These are phyloP conservation scores for Holothuria leucospilota DNA, from an alignment of 53 echinoderm and acorn worm genomes.

Conservation along the genomic window DNA sequence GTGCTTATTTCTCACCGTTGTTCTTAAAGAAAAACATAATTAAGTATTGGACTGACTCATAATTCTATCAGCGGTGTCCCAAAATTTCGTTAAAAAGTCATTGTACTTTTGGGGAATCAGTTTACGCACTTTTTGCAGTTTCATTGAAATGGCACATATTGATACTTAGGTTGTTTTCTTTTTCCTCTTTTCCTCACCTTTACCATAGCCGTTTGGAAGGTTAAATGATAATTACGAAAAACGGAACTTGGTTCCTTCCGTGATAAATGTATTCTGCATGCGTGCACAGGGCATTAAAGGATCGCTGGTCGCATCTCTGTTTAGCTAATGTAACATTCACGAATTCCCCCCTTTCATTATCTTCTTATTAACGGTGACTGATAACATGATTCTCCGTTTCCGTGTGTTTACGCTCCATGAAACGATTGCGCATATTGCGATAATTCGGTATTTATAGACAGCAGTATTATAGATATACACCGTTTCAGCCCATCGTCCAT, in stretches of 20 bases:
- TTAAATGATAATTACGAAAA: constrained; percentile 19
- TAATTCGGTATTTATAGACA: constrained; percentile 17
- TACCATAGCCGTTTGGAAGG: not conserved
- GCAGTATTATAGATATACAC: too few species aligned
- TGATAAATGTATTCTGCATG: constrained; percentile 38
- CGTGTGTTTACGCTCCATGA: constrained; percentile 38
- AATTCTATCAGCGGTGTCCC: too few species aligned
- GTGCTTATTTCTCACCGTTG: too few species aligned
- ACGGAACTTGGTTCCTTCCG: constrained; percentile 18
- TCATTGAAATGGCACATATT: too few species aligned
- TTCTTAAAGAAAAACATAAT: too few species aligned
- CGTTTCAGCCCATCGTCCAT: too few species aligned
- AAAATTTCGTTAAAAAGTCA: too few species aligned
- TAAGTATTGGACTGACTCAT: too few species aligned
- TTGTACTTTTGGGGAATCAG: too few species aligned
- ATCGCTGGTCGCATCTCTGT: not conserved
- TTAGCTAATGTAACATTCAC: too few species aligned
- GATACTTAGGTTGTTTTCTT: too few species aligned
- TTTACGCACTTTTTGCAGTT: too few species aligned
- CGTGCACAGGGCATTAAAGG: constrained; percentile 27
- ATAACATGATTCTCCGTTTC: constrained; percentile 32
- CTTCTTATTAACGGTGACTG: constrained; percentile 30
- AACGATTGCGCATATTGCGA: constrained; percentile 24
- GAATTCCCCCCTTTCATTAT: constrained; percentile 10
- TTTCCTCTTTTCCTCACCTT: not conserved